Conservation (phyloP, 2,113 vertebrate species). For the Thryonomys swinderianus region DNA sequence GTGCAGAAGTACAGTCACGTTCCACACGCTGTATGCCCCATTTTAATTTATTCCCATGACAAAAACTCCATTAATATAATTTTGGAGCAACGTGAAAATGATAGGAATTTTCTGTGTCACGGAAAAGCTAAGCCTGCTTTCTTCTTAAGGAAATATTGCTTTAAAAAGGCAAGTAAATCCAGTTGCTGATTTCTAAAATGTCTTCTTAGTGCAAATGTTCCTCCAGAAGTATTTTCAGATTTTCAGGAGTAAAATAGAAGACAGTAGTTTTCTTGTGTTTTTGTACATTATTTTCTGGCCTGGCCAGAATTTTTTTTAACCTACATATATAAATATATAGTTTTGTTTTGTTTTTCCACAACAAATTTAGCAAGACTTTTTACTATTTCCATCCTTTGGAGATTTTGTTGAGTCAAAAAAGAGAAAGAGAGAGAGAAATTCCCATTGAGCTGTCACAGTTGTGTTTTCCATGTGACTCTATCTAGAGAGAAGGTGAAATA, state of each 20-base stretch:
- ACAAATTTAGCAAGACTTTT: neutral
- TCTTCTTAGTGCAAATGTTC: neutral
- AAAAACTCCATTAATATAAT: slow-evolving; percentile 74
- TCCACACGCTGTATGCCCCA: slow-evolving; percentile 65
- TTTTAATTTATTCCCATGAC: slow-evolving; percentile 79
- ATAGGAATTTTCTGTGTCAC: slow-evolving; percentile 78
- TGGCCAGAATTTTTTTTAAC: neutral
- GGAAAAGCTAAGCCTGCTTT: slow-evolving; percentile 67
- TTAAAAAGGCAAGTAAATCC: slow-evolving; percentile 16
- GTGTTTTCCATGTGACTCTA: neutral
- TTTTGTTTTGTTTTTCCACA: neutral
- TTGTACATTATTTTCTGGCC: neutral
- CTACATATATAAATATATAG: no score
- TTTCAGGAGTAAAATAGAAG: neutral
- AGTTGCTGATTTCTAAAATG: slow-evolving; percentile 7
- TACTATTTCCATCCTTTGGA: neutral
- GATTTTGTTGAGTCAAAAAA: neutral
- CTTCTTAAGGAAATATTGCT: slow-evolving; percentile 57
- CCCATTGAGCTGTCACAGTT: neutral
- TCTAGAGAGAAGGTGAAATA: neutral
- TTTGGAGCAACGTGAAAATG: slow-evolving; percentile 75
- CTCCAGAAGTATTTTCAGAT: slow-evolving; percentile 24
- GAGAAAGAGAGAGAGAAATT: neutral
- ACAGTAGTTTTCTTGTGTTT: neutral
- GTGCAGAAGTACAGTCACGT: slow-evolving; percentile 53